A percentile compares a stretch with the other conserved stretches of the same genome.
Conservation (phyloP, 2,888 invertebrate species). For the Criorhina ranunculi region DNA sequence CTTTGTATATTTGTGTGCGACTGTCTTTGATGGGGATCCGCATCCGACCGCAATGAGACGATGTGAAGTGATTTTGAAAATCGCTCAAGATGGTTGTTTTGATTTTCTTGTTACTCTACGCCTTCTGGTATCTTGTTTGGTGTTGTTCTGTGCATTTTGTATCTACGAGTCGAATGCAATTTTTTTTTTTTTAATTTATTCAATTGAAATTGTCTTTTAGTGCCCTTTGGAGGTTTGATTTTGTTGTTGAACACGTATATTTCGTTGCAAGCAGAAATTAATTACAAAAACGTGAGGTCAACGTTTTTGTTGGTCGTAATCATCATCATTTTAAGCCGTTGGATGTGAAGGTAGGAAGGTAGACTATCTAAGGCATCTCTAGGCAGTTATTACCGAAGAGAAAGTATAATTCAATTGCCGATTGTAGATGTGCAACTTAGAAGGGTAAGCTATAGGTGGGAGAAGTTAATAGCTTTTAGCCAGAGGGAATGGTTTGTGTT, state of each 20-base stretch:
- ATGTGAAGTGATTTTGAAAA: constrained; percentile 51
- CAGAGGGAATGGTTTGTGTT: background rate
- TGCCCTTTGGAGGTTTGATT: constrained; percentile 1
- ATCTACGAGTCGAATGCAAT: too few species aligned
- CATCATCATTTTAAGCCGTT: constrained; percentile 1
- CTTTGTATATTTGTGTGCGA: background rate
- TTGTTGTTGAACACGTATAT: background rate
- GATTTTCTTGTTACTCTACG: constrained; percentile 11
- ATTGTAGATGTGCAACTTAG: constrained; percentile 7
- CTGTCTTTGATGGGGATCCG: background rate
- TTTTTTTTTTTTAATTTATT: constrained; percentile 29
- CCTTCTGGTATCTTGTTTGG: constrained; percentile 22
- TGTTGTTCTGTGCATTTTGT: background rate
- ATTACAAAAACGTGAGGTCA: constrained; percentile 71
- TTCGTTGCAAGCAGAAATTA: constrained; percentile 53
- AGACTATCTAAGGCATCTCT: background rate
- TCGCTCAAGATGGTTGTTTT: constrained; percentile 43
- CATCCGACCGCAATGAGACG: background rate
- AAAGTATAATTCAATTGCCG: constrained; percentile 46
- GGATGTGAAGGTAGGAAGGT: background rate
- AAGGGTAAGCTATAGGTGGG: background rate
- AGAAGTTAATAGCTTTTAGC: constrained; percentile 3
- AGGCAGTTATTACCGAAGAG: constrained; percentile 2
- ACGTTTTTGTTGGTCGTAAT: constrained; percentile 36
- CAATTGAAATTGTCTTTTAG: background rate